Evolutionary conservation across 2,113 vertebrate genomes (phyloP).

Genomic region (Mixornis gularis): DNA sequence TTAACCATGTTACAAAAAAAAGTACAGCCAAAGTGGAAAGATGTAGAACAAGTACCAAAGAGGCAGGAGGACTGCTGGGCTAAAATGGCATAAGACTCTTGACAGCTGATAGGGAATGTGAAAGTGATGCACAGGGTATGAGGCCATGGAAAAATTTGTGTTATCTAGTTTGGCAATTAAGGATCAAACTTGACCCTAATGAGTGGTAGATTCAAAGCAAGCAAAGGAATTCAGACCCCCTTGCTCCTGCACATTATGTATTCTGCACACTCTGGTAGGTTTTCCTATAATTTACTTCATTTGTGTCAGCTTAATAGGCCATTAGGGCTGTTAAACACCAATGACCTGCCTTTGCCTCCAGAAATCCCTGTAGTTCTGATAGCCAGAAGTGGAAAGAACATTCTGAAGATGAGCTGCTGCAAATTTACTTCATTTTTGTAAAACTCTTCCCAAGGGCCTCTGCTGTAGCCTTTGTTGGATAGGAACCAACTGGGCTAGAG

Average conservation of each 20-base stretch:
- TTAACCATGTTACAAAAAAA: neutral
- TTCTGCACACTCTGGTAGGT: neutral
- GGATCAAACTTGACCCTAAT: neutral
- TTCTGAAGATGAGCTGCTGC: neutral
- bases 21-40: neutral
- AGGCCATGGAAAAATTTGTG: neutral
- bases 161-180: neutral
- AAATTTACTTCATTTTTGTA: neutral
- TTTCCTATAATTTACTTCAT: neutral
- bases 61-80: neutral
- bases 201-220: neutral
- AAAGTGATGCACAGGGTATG: fast-evolving
- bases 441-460: neutral
- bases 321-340: neutral
- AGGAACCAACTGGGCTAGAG: neutral
- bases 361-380: neutral
- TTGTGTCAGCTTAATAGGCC: neutral
- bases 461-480: neutral
- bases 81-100: neutral
- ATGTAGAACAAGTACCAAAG: neutral
- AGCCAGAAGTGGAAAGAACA: neutral
- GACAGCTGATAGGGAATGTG: neutral
- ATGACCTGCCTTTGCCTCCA: neutral
- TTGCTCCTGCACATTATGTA: neutral
- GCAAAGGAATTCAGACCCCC: neutral